Conservation (phyloP, 2,888 invertebrate species). For the Eupeodes latifasciatus region DNA sequence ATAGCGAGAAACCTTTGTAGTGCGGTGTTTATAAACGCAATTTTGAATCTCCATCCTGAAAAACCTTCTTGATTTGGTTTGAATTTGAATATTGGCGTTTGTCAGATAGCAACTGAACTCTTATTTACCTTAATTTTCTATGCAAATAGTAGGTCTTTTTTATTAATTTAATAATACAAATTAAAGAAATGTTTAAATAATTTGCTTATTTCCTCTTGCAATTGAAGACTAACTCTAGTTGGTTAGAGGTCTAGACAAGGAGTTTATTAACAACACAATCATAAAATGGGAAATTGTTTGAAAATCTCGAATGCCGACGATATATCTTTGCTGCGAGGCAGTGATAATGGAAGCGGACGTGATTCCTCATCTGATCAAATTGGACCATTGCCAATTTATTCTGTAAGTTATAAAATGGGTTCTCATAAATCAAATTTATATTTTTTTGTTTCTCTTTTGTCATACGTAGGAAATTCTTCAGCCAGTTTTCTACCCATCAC, state of each 20-base stretch:
- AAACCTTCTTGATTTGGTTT: too few relatives aligned
- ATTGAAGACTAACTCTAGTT: background rate
- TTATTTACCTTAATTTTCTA: too few relatives aligned
- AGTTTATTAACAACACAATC: background rate
- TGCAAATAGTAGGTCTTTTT: too few relatives aligned
- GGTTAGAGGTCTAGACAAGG: too few relatives aligned
- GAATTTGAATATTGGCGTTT: too few relatives aligned
- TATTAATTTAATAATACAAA: too few relatives aligned
- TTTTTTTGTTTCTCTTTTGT: constrained; percentile 15
- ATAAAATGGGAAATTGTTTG: constrained; percentile 89
- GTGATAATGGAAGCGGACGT: constrained; percentile 86
- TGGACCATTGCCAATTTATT: constrained; percentile 85
- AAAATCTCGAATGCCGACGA: constrained; percentile 88
- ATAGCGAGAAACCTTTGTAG: too few relatives aligned
- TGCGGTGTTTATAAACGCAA: too few relatives aligned
- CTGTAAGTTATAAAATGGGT: constrained; percentile 78
- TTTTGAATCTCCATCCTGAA: too few relatives aligned
- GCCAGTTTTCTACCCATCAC: constrained; percentile 89
- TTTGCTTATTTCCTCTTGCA: background rate
- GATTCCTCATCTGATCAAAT: constrained; percentile 87
- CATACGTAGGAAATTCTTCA: constrained; percentile 80
- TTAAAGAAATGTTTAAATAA: too few relatives aligned
- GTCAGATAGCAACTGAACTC: too few relatives aligned
- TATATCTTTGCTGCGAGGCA: constrained; percentile 87
- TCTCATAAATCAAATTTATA: background rate